Conservation (phyloP, 2,113 vertebrate genomes). For the Megalops atlanticus region DNA sequence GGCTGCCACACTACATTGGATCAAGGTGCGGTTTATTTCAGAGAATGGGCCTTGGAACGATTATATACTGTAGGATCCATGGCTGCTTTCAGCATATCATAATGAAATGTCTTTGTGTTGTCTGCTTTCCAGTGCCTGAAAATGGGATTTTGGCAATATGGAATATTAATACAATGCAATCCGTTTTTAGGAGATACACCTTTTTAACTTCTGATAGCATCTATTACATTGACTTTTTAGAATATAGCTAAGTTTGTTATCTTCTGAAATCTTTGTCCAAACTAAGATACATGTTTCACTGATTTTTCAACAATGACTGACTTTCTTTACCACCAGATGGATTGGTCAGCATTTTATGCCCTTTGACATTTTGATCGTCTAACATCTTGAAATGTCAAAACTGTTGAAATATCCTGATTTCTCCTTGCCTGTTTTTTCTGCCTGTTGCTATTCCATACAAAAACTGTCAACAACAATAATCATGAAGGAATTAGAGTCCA, state of each 20-base stretch:
- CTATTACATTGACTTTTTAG: not conserved
- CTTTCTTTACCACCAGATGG: not conserved
- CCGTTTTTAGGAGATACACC: not conserved
- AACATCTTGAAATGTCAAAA: not conserved
- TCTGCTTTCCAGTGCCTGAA: constrained; percentile 14
- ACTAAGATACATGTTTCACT: not conserved
- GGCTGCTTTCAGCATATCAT: not conserved
- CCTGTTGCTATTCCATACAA: not conserved
- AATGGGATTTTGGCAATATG: not conserved
- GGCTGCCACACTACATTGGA: constrained; percentile 14
- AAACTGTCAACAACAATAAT: not conserved
- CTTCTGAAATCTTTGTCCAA: not conserved
- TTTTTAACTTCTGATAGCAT: not conserved
- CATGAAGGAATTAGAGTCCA: not conserved
- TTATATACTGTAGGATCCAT: not conserved
- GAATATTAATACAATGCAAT: not conserved
- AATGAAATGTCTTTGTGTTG: not conserved
- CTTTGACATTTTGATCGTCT: not conserved
- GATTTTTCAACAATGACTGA: not conserved
- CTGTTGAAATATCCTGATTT: not conserved
- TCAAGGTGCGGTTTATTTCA: constrained; percentile 20
- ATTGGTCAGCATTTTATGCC: not conserved
- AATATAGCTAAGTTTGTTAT: not conserved
- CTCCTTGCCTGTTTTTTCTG: not conserved
- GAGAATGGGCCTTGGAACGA: not conserved